A percentile compares a stretch with the other conserved stretches of the same genome.
Conservation (phyloP, 1,140 invertebrate species). For the Lordiphosa clarofinis region DNA sequence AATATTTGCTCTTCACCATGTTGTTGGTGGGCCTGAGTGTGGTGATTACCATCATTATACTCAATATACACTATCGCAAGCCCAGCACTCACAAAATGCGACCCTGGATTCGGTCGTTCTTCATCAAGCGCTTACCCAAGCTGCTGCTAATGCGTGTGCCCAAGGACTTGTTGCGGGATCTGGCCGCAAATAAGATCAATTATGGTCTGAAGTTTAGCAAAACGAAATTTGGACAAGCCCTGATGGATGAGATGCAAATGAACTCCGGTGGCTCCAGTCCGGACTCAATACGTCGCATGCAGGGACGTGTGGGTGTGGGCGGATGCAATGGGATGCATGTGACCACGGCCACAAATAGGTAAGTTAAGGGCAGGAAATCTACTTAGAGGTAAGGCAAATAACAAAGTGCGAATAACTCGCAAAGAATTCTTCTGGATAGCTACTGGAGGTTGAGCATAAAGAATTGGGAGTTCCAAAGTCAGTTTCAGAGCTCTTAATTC, state of each 20-base stretch:
- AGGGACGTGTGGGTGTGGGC: slow-evolving; percentile 84
- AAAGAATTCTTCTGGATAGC: no score
- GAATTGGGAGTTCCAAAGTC: no score
- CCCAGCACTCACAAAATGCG: slow-evolving; percentile 99
- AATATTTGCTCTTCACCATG: slow-evolving; percentile 99
- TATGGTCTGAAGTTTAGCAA: slow-evolving; percentile 82
- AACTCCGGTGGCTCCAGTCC: slow-evolving; percentile 87
- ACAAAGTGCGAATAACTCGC: no score
- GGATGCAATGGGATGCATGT: slow-evolving; percentile 90
- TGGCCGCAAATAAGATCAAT: slow-evolving; percentile 88
- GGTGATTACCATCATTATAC: slow-evolving; percentile 97
- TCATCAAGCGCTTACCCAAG: slow-evolving; percentile 91
- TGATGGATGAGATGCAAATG: slow-evolving; percentile 84
- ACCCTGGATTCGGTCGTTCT: slow-evolving; percentile 93
- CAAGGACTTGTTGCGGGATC: slow-evolving; percentile 88
- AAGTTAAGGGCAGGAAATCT: slow-evolving; percentile 13
- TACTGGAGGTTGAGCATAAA: no score
- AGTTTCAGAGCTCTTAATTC: no score
- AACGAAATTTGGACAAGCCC: slow-evolving; percentile 85
- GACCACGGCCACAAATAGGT: slow-evolving; percentile 86
- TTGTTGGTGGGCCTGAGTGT: slow-evolving; percentile 97
- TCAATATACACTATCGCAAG: slow-evolving; percentile 99
- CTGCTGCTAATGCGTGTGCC: slow-evolving; percentile 92
- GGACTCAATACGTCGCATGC: slow-evolving; percentile 85
- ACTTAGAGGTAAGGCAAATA: no score